Percentiles rank a stretch among this genome's conserved stretches.
Evolutionary conservation across 2,888 invertebrate species (phyloP).

Genomic region (Bruchidius siliquastri): DNA sequence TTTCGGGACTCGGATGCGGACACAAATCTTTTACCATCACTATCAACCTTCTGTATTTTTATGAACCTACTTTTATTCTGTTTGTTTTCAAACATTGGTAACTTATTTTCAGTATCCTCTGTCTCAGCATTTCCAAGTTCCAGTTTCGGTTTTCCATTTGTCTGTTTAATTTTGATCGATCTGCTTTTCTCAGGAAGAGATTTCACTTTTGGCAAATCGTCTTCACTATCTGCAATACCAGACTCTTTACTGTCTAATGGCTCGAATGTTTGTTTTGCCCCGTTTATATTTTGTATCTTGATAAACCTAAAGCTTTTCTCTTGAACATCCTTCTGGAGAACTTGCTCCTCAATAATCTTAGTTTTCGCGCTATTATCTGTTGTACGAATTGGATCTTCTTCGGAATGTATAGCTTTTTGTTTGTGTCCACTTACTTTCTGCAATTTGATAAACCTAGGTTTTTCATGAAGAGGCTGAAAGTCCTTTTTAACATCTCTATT

Average conservation of each 20-base stretch:
- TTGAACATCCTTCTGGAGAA: neutral
- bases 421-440: neutral
- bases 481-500: neutral
- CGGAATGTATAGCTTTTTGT: neutral
- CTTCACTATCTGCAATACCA: neutral
- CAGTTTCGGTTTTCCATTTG: neutral
- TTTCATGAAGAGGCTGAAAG: neutral
- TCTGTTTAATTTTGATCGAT: neutral
- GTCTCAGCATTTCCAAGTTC: neutral
- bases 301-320: neutral
- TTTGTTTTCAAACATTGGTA: neutral
- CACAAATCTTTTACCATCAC: neutral
- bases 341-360: neutral
- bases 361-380: neutral
- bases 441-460: neutral
- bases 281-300: neutral
- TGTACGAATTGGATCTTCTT: neutral
- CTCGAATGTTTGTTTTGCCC: neutral
- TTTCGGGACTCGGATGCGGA: neutral
- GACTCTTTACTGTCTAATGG: neutral
- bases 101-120: conserved; percentile 1
- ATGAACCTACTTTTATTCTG: neutral
- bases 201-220: neutral
- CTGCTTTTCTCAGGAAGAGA: neutral
- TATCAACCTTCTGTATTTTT: neutral